These are phyloP conservation scores for Macrophya alboannulata DNA, from an alignment of 2,888 invertebrate genomes.

Conservation along the genomic window DNA sequence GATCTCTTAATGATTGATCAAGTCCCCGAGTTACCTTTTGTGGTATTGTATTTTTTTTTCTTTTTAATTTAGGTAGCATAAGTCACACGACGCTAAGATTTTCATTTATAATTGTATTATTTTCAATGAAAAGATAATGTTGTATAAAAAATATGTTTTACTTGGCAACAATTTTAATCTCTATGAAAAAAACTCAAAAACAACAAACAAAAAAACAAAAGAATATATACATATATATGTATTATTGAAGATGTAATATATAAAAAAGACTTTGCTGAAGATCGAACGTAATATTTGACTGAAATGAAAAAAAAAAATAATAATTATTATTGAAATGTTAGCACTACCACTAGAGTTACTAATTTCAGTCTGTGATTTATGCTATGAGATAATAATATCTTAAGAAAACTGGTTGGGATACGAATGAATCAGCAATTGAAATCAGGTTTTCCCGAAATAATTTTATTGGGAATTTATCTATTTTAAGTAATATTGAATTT, in stretches of 20 bases:
- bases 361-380: slow-evolving; percentile 55
- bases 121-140: background rate
- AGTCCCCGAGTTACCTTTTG: background rate
- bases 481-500: slow-evolving; percentile 23
- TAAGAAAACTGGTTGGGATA: slow-evolving; percentile 15
- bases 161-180: slow-evolving; percentile 37
- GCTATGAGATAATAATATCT: slow-evolving; percentile 44
- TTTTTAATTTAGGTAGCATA: slow-evolving; percentile 49
- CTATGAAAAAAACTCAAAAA: background rate
- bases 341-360: slow-evolving; percentile 37
- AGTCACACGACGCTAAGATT: slow-evolving; percentile 52
- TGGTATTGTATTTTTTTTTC: background rate
- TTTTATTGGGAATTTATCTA: slow-evolving; percentile 5
- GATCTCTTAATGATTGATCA: background rate
- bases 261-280: slow-evolving; percentile 23
- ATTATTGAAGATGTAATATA: background rate
- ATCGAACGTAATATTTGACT: slow-evolving; percentile 48
- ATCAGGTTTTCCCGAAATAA: slow-evolving; percentile 3
- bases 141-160: slow-evolving; percentile 23
- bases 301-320: slow-evolving; percentile 22
- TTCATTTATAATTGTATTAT: slow-evolving; percentile 13
- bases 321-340: slow-evolving; percentile 38
- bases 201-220: background rate
- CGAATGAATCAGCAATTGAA: slow-evolving; percentile 16
- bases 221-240: background rate